Base-by-base conservation (phyloP, 1,140 invertebrate genomes). In the Melitaea cinxia region DNA sequence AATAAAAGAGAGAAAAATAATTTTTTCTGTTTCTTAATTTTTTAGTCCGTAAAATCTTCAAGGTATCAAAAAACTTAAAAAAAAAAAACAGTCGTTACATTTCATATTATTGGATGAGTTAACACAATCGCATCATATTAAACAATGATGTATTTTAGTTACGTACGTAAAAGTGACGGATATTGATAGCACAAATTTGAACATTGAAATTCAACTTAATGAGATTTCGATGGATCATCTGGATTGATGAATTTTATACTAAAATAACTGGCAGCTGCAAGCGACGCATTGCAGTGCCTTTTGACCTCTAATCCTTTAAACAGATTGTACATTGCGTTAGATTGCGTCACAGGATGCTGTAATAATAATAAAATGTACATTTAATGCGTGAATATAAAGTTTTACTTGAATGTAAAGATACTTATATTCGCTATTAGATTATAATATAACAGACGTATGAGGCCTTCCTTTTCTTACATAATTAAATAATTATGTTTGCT, bases 301-400 rank as follows among this genome's bases (percentile, higher is more conserved):
- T 64, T 72, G 62, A 72, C 70, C 65, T 72, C 58, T 47, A 61
- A 65, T 52, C 62, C 57, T n/a, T n/a, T n/a, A n/a, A n/a, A n/a
- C n/a, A n/a, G n/a, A 68, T 63, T 71, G 67, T 66, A 71, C 49
- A 55, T 68, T 15, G 58, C 42, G 45, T 72, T 68, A 56, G 33
- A 50, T 30, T 61, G 33, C 24, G 33, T 57, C 26, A 35, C 39
- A 21, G 42, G 39, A 30, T 58, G 33, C 33, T 49, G 33, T 47
- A 58, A 1, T 28, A 58, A n/a, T 12, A 14, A n/a, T 3, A 21
- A 47, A 47, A 10, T 21, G 4, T 12, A 3, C 14, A 47, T 23
- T 4, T 23, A 2, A 21, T 47, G 5, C 23, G 9, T 47, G 37
- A 42, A n/a, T n/a, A n/a, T n/a, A n/a, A n/a, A n/a, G n/a, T n/a